Evolutionary conservation across 1,140 invertebrate genomes (phyloP).

Genomic region (Drosophila saltans): DNA sequence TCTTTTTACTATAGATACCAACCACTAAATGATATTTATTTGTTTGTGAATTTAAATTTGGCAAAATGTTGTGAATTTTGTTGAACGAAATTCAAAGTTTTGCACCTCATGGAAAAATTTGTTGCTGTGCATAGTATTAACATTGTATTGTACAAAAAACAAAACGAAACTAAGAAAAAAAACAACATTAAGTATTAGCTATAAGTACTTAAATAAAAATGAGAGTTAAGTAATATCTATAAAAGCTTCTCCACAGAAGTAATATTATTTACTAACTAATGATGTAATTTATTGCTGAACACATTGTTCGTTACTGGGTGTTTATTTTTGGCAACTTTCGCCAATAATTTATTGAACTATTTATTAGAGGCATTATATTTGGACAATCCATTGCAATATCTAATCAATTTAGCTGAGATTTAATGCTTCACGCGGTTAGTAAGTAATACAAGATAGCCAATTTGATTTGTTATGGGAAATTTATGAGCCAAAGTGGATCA

Average conservation of each 20-base stretch:
- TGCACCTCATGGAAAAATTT: slow-evolving; percentile 42
- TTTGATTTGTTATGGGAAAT: neutral
- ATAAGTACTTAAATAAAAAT: slow-evolving; percentile 58
- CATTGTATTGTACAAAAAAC: slow-evolving; percentile 26
- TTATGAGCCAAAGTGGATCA: slow-evolving; percentile 5
- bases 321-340: slow-evolving; percentile 4
- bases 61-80: slow-evolving; percentile 49
- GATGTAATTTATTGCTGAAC: neutral
- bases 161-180: neutral
- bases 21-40: slow-evolving; percentile 35
- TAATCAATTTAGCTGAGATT: slow-evolving; percentile 17
- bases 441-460: neutral
- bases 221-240: slow-evolving; percentile 18
- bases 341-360: neutral
- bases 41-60: slow-evolving; percentile 37
- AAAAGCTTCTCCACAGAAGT: neutral
- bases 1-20: slow-evolving; percentile 46
- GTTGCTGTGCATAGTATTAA: slow-evolving; percentile 66
- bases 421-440: neutral
- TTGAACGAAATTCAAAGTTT: slow-evolving; percentile 44
- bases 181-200: slow-evolving; percentile 40
- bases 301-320: neutral
- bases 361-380: neutral
- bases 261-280: neutral
- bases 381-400: slow-evolving; percentile 6